A percentile compares a stretch with the other conserved stretches of the same genome.
Conservation (phyloP, 2,113 vertebrate genomes). For the Pseudonaja textilis region DNA sequence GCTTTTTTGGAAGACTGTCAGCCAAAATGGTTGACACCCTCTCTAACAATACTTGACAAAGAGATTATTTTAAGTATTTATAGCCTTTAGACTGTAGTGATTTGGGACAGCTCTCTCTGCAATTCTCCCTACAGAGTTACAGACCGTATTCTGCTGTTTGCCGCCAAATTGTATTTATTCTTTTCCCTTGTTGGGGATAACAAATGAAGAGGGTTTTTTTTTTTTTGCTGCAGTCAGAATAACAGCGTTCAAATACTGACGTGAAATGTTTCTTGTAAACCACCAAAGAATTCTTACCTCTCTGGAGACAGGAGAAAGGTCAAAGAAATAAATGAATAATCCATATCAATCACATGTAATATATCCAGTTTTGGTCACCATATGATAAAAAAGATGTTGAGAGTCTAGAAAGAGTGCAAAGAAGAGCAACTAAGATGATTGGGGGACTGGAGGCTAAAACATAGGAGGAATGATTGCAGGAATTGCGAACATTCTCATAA, state of each 20-base stretch:
- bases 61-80: conserved; percentile 43
- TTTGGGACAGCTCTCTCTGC: neutral
- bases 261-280: neutral
- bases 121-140: neutral
- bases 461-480: too few species aligned
- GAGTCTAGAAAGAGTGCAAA: too few species aligned
- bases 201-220: neutral
- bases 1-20: conserved; percentile 21
- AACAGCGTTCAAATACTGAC: neutral
- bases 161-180: fast-evolving
- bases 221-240: neutral
- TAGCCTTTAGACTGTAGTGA: conserved; percentile 25
- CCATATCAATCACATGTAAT: neutral
- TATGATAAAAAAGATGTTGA: too few species aligned
- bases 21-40: conserved; percentile 47
- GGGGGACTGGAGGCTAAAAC: too few species aligned
- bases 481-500: neutral
- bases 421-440: too few species aligned
- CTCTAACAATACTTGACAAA: conserved; percentile 3
- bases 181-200: conserved; percentile 4
- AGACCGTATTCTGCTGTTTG: neutral
- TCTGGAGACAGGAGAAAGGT: neutral
- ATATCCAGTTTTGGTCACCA: too few species aligned
- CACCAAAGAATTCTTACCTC: neutral
- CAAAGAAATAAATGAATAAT: neutral